Base-by-base conservation (phyloP, 1,140 invertebrate species). In the Papilio polyxenes region DNA sequence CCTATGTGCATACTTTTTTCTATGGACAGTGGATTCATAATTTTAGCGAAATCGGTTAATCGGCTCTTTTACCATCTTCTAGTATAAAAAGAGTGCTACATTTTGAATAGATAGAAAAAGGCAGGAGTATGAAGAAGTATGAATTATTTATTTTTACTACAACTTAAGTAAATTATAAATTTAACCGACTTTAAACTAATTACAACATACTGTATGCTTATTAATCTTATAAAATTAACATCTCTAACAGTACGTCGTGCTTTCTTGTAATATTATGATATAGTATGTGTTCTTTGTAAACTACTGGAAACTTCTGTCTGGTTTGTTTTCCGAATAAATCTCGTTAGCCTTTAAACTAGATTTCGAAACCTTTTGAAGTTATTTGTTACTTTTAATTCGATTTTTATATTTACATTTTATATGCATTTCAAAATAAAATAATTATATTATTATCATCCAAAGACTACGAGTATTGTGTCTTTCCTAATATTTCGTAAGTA, bases 291-390 rank as follows among this genome's bases (percentile, higher is more conserved):
- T 72, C 31, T 40, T 37, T 72, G 31, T 37, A 72, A 72, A 72
- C 65, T 72, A 72, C 3, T 37, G 31, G 13, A 72, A 72, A 72
- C 0, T 72, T 72, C 65, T 72, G n/a, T 72, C 31, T 72, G 65
- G 65, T 72, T 37, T 72, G 65, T 72, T 72, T 37, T 72, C 11
- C 5, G 9, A 5, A 72, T 37, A 72, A 72, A 40, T 72, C 31
- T 69, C 65, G 31, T 72, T 72, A 72, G 11, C 65, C 31, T 72
- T 72, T 37, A 72, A 72, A 37, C 31, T 72, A 23, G 23, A 72
- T 72, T 72, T 37, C 23, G 11, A 72, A 72, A 72, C 13, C 13
- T 72, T 72, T 37, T 72, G 8, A n/a, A 62, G 10, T 20, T 20
- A 10, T 20, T 62, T 62, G 8, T 44, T 20, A 59, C 11, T 17